Percentiles rank a stretch among this genome's conserved stretches.
Conservation (phyloP, 2,888 invertebrate species). For the Gisinianus flammeolus region DNA sequence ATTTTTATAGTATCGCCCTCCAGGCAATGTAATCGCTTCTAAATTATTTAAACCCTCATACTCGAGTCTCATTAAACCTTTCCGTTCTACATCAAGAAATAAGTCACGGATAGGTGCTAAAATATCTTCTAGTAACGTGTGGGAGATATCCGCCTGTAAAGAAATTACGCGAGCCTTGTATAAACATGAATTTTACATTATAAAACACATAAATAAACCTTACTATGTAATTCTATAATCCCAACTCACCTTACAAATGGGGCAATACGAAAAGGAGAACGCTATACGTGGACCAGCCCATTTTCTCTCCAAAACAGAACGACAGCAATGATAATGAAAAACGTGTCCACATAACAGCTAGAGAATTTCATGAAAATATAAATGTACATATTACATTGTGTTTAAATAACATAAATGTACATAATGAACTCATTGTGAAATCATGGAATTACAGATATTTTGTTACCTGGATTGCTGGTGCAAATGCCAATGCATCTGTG, state of each 20-base stretch:
- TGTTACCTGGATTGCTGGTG: constrained; percentile 87
- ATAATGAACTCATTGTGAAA: constrained; percentile 1
- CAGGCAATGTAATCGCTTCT: constrained; percentile 70
- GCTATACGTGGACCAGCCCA: constrained; percentile 97
- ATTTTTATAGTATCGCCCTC: constrained; percentile 76
- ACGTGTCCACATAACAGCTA: constrained; percentile 93
- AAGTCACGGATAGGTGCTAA: constrained; percentile 80
- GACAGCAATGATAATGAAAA: constrained; percentile 92
- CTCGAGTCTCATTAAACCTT: constrained; percentile 93
- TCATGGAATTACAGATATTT: not conserved
- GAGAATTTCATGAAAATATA: constrained; percentile 22
- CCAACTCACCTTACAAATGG: constrained; percentile 88
- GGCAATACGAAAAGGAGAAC: constrained; percentile 93
- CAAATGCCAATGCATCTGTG: constrained; percentile 93
- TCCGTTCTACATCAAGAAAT: constrained; percentile 87
- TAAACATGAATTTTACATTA: not conserved
- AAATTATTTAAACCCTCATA: constrained; percentile 89
- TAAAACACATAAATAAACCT: not conserved
- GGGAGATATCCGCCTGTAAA: constrained; percentile 77
- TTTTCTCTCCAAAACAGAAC: constrained; percentile 79
- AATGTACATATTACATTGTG: not conserved
- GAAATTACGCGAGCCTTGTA: not conserved
- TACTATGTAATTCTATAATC: not conserved
- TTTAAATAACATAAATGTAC: not conserved
- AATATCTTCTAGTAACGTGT: constrained; percentile 77